Base-by-base conservation (phyloP, 1,140 invertebrate species). In the Drosophila seguyi region DNA sequence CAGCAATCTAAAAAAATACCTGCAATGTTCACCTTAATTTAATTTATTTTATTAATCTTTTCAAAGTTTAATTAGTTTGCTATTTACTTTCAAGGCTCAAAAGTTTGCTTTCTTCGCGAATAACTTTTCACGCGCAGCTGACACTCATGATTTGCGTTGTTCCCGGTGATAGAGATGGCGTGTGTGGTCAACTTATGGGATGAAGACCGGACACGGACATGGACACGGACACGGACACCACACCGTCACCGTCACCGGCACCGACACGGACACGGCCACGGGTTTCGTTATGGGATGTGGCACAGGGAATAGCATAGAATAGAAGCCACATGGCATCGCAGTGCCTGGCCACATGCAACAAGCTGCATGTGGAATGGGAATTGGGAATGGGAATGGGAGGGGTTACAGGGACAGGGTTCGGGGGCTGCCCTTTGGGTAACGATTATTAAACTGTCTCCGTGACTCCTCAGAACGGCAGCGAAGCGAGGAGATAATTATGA, bases 401-500 rank as follows among this genome's bases (percentile, higher is more conserved):
- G n/a, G n/a, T 16, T 14, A 22, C n/a, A n/a, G n/a, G 50, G 20
- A 22, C 13, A 27, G 31, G 47, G 22, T 44, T 75, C 31, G 39
- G 31, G 20, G 38, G 29, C 76, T 57, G 60, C 63, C 84, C 83
- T 77, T 83, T 77, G 62, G 52, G 77, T 38, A 55, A 55, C 77
- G 80, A 81, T 84, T 90, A 91, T 91, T 91, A 91, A 86, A 81
- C 90, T 91, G 90, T 91, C 90, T 90, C 76, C 79, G 85, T 76
- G 60, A 34, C 45, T 36, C 61, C 50, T 91, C 90, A 91, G 63
- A 81, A 87, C 66, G 74, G 66, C 82, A 91, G 45, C 90, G 79
- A 87, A 91, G 76, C 90, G 85, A 78, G 72, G 76, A 91, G 82
- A 91, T 91, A 91, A 91, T 91, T 91, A 91, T 90, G 84, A 91